These are phyloP conservation scores for Melopsittacus undulatus DNA, from an alignment of 2,797 vertebrate genomes.

Conservation along the genomic window DNA sequence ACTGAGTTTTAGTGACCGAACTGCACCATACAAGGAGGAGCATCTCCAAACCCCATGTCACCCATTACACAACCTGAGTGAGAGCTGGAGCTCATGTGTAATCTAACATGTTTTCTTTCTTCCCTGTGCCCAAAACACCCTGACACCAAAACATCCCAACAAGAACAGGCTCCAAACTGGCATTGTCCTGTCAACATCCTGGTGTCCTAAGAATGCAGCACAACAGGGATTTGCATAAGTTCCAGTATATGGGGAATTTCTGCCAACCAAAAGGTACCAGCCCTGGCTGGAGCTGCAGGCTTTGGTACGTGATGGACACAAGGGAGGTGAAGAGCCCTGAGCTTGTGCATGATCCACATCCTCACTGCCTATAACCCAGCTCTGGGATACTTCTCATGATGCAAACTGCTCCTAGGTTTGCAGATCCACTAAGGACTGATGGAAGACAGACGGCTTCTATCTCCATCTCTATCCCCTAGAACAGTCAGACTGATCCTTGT, in stretches of 20 bases:
- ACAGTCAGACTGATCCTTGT: neutral
- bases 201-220: neutral
- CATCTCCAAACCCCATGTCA: neutral
- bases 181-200: neutral
- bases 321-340: neutral
- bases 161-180: neutral
- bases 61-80: neutral
- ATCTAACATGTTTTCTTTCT: neutral
- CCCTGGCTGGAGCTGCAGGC: neutral
- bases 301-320: neutral
- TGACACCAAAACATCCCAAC: neutral
- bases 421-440: neutral
- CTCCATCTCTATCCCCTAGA: neutral
- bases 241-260: neutral
- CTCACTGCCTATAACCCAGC: neutral
- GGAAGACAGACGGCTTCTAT: neutral
- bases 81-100: fast-evolving
- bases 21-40: neutral
- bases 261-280: neutral
- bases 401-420: neutral
- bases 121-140: neutral
- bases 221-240: neutral
- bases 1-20: neutral
- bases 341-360: neutral
- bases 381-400: neutral